Evolutionary conservation across 2,888 invertebrate species (phyloP), one percentile per base, ranked within the genome.

Genomic region (Diadromus collaris): DNA sequence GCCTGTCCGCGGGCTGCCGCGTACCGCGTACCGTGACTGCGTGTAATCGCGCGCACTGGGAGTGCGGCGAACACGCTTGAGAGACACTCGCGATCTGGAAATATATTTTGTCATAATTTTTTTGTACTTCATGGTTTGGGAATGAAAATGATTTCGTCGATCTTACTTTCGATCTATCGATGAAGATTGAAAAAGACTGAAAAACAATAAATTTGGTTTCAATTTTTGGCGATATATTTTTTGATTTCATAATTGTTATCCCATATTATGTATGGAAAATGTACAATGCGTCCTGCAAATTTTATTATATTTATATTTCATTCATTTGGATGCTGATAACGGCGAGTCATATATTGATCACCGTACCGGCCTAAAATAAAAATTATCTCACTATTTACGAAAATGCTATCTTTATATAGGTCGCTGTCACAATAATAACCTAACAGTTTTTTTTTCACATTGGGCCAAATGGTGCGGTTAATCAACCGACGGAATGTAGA

Each of bases 21-120:
- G 48, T 29, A 56, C 19, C 38, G 29, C n/a, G n/a, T n/a, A n/a
- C n/a, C n/a, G n/a, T n/a, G 21, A 51, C 34, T 51, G 51, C 67
- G 51, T n/a, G 38, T 51, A 34, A 4, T 34, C 16, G 29, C 16
- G 29, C n/a, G n/a, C 13, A 13, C 13, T 27, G 29, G 24, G n/a
- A 16, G 27, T 1, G 16, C 27, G 2, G 7, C 29, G 29, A 6
- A 56, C 13, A 56, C 27, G 16, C 16, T 29, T 29, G 56, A 27
- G 16, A 29, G 27, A 56, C n/a, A 6, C 16, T 16, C 29, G 56
- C 56, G 56, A 56, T 27, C 56, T 56, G 27, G 6, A 56, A 16
- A 24, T 27, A 24, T 54, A 16, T 7, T 16, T 16, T 2, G 46
- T 7, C n/a, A 9, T 9, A 7, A 13, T 27, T 16, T 1, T 56